Percentiles rank a stretch among this genome's conserved stretches.
Evolutionary conservation across 2,797 vertebrate species (phyloP).

Genomic region (Acanthornis magna): DNA sequence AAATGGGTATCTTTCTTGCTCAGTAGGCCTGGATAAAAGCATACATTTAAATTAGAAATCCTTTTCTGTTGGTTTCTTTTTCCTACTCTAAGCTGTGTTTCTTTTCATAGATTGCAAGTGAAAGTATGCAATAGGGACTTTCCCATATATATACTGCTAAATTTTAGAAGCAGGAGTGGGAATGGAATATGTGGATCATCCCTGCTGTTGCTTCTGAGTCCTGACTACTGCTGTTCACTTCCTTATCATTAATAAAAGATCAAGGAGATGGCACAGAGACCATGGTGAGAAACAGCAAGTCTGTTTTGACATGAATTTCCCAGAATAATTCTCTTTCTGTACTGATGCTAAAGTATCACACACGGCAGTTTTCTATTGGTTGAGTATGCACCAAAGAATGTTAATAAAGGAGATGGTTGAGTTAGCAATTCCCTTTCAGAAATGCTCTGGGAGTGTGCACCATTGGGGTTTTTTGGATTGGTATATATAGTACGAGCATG

Average conservation of each 20-base stretch:
- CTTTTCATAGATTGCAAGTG: background rate
- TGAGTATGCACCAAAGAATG: background rate
- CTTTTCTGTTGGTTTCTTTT: background rate
- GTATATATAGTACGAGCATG: background rate
- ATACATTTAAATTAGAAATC: background rate
- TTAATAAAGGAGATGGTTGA: background rate
- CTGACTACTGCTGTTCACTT: background rate
- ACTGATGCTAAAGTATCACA: background rate
- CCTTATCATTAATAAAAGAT: constrained; percentile 1
- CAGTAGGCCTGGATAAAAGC: background rate
- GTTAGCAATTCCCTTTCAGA: background rate
- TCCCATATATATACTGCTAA: background rate
- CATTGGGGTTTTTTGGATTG: background rate
- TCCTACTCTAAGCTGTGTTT: background rate
- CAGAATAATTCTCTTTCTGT: background rate
- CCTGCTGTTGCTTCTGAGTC: background rate
- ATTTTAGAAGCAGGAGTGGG: background rate
- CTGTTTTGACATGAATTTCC: background rate
- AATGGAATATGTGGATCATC: background rate
- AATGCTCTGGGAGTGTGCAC: background rate
- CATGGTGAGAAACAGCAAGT: background rate
- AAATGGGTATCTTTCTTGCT: background rate
- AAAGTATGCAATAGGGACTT: background rate
- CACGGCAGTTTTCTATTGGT: background rate
- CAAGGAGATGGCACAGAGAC: background rate